These are phyloP conservation scores for Poicephalus meyeri DNA, from an alignment of 2,113 vertebrate genomes.

Conservation along the genomic window DNA sequence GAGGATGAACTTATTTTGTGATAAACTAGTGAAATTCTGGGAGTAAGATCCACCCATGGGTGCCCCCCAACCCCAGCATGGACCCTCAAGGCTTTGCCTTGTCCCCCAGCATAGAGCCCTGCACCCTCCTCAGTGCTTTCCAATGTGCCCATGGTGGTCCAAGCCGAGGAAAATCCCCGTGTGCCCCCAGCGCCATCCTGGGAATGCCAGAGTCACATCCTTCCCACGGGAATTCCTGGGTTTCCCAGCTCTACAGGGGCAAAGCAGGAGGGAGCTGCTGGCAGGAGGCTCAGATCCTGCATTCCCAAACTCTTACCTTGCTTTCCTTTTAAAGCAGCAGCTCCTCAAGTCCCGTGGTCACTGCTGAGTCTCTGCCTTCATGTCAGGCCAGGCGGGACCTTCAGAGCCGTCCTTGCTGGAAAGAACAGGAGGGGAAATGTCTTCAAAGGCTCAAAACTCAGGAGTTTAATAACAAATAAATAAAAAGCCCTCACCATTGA, in stretches of 20 bases:
- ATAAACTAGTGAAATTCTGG: too few relatives aligned
- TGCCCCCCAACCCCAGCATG: not conserved
- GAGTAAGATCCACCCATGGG: not conserved
- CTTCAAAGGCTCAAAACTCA: not conserved
- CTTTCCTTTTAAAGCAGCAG: not conserved
- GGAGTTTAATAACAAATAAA: not conserved
- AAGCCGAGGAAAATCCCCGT: not conserved
- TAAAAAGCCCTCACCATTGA: not conserved
- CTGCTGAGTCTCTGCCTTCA: not conserved
- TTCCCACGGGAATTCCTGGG: not conserved
- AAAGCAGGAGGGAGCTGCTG: not conserved
- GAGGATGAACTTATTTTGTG: too few relatives aligned
- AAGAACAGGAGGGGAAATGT: not conserved
- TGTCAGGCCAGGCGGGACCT: not conserved
- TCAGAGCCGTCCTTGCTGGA: rapidly evolving
- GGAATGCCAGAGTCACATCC: not conserved
- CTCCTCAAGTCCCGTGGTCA: not conserved
- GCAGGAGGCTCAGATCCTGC: not conserved
- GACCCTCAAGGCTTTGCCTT: rapidly evolving
- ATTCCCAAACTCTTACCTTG: not conserved
- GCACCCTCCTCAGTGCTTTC: not conserved
- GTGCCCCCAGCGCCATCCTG: not conserved
- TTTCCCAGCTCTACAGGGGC: not conserved
- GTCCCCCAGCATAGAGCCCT: not conserved
- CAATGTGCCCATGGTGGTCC: rapidly evolving